Base-by-base conservation (phyloP, 1,140 invertebrate species). In the Aphaenogaster floridana region DNA sequence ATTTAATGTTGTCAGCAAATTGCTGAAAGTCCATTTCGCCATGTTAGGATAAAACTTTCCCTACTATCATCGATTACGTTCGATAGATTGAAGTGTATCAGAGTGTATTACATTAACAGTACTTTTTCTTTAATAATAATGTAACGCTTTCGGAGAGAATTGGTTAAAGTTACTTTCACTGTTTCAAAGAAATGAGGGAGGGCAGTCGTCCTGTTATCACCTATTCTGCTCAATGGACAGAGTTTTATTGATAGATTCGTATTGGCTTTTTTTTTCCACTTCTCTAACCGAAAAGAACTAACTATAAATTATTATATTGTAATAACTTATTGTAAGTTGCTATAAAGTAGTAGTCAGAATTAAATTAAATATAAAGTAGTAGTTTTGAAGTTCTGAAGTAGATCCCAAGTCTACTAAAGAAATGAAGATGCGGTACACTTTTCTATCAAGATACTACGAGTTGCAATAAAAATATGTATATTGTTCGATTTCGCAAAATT, bases 151-250 rank as follows among this genome's bases (percentile, higher is more conserved):
- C 8, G 13, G 68, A 11, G 11, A 78, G 42, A 45, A n/a, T 45
- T 34, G 57, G 0, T 76, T 57, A 17, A 77, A 42, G 0, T 28
- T 45, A 74, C 9, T 36, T 59, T 76, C 7, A 34, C 28, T 63
- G 8, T 48, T 78, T 77, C 8, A 17, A 78, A 63, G 15, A 57
- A 74, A 74, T 57, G 50, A 39, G 17, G 52, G 52, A 54, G 11
- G 8, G 8, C n/a, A 34, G 17, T 72, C 34, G 13, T 17, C 13
- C 28, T 52, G 15, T 72, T 8, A 36, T n/a, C 28, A 50, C 48
- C 9, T 5, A 50, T 0, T 72, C 7, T 45, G 39, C 3, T 6
- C 6, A 13, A 42, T 15, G 6, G n/a, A 9, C 68, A 36, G 6
- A 72, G 15, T 72, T 52, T 72, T 34, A 54, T 72, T n/a, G 21